Conservation (phyloP, 2,113 vertebrate species). For the Antechinus stuartii region DNA sequence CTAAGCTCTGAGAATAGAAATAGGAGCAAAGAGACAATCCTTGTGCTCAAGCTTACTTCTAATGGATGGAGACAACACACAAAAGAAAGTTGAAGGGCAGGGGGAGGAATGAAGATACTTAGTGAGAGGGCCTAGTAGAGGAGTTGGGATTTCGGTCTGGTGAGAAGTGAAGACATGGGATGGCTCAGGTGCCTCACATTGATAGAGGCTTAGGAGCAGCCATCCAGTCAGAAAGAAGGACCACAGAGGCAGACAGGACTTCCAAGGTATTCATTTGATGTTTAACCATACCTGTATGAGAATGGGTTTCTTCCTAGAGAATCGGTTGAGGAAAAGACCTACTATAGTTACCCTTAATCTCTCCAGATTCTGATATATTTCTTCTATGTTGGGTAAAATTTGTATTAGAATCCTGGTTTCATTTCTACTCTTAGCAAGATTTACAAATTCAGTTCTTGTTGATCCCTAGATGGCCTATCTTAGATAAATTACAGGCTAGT, state of each 20-base stretch:
- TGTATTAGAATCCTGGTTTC: background rate
- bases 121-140: background rate
- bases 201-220: background rate
- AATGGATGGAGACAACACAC: background rate
- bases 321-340: background rate
- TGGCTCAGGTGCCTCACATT: background rate
- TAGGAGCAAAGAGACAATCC: background rate
- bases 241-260: background rate
- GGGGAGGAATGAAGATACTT: background rate
- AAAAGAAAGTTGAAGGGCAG: background rate
- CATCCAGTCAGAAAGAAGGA: background rate
- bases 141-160: no score
- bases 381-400: background rate
- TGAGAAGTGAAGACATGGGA: background rate
- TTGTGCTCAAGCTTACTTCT: background rate
- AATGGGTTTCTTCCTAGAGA: background rate
- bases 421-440: background rate
- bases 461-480: conserved; percentile 5
- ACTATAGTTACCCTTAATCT: background rate
- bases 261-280: background rate
- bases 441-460: conserved; percentile 31
- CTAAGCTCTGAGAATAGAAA: background rate
- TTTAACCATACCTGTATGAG: background rate
- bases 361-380: background rate
- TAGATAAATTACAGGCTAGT: conserved; percentile 45